These are phyloP conservation scores for Corella eumyota DNA, from an alignment of 23 tunicate species.

Conservation along the genomic window DNA sequence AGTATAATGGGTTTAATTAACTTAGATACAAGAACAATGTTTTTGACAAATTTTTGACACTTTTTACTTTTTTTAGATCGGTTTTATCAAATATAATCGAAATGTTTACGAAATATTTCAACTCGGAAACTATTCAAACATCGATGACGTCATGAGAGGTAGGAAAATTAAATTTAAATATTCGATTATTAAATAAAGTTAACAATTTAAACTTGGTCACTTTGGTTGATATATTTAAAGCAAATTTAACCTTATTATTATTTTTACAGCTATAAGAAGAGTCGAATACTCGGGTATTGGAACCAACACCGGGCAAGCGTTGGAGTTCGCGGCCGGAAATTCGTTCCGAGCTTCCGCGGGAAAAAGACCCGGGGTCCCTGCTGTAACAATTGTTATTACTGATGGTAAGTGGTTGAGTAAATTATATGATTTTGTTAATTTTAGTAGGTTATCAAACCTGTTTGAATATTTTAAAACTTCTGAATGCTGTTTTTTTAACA, in stretches of 20 bases:
- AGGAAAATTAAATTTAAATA: background rate
- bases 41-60: background rate
- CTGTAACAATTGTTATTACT: constrained; percentile 34
- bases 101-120: constrained; percentile 4
- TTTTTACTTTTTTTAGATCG: constrained; percentile 6
- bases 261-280: constrained; percentile 17
- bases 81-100: constrained; percentile 10
- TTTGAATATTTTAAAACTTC: no score
- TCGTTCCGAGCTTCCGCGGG: constrained; percentile 26
- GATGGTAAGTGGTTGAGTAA: constrained; percentile 33
- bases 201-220: no score
- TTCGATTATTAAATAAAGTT: no score
- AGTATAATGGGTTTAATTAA: no score
- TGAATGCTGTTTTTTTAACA: no score
- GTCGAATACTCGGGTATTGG: constrained; percentile 40
- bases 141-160: constrained; percentile 10
- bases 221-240: no score
- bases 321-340: constrained; percentile 18
- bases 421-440: background rate
- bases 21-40: background rate
- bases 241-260: no score
- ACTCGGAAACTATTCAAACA: background rate
- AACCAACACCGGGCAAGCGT: constrained; percentile 45
- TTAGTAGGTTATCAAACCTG: background rate
- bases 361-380: constrained; percentile 40